Evolutionary conservation across 2,797 vertebrate genomes (phyloP).

Genomic region (Pempheris klunzingeri): DNA sequence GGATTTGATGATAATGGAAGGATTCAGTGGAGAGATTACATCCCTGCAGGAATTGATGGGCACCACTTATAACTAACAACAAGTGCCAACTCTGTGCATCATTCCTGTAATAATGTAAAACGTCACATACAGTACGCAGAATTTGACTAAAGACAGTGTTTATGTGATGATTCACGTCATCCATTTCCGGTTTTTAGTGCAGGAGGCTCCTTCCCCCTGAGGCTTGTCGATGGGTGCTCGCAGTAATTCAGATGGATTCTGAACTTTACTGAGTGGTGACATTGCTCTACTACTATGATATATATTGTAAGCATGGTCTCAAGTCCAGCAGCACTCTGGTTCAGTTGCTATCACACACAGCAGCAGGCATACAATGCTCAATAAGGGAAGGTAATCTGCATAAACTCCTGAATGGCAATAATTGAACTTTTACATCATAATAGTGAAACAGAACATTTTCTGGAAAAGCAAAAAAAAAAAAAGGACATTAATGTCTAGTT

Average conservation of each 20-base stretch:
- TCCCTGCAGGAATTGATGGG: constrained; percentile 7
- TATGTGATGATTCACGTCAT: constrained; percentile 10
- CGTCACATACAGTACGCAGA: not conserved
- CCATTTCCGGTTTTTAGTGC: not conserved
- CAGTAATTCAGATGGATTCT: not conserved
- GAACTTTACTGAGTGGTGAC: not conserved
- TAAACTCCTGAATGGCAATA: too few relatives aligned
- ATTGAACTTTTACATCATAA: not conserved
- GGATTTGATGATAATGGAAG: constrained; percentile 68
- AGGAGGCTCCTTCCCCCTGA: not conserved
- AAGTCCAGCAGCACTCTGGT: not conserved
- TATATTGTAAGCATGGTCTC: not conserved
- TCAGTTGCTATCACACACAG: not conserved
- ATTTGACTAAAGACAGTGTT: constrained; percentile 12
- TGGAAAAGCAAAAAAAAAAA: not conserved
- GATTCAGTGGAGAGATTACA: constrained; percentile 30
- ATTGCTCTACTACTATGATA: not conserved
- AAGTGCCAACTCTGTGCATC: constrained; percentile 11
- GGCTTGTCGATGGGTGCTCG: not conserved
- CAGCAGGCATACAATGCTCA: not conserved
- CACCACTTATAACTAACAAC: not conserved
- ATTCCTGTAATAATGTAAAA: constrained; percentile 21
- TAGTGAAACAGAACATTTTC: not conserved
- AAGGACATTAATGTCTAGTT: not conserved
- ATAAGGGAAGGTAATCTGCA: not conserved